Evolutionary conservation across 2,113 vertebrate species (phyloP).

Genomic region (Gobio gobio): DNA sequence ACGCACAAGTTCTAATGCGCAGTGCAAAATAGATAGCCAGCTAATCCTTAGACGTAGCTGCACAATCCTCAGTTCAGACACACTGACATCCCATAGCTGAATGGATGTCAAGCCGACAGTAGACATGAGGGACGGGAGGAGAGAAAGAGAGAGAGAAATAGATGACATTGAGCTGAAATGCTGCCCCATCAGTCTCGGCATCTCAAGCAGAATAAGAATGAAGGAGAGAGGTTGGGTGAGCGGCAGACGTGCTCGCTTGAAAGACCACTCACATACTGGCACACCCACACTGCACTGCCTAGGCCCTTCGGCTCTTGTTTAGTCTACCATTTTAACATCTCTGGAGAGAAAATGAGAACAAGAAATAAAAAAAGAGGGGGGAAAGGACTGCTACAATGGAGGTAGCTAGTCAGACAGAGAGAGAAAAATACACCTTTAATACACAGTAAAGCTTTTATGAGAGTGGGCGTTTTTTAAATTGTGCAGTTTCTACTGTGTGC

Average conservation of each 20-base stretch:
- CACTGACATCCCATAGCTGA: conserved; percentile 10
- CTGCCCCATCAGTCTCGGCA: conserved; percentile 2
- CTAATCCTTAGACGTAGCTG: conserved; percentile 23
- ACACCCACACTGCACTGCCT: conserved; percentile 28
- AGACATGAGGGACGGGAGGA: conserved; percentile 4
- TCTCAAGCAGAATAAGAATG: conserved; percentile 44
- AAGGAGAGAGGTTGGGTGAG: conserved; percentile 7
- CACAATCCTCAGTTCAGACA: conserved; percentile 29
- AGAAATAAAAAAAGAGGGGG: background rate
- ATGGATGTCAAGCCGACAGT: conserved; percentile 16
- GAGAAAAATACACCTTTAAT: background rate
- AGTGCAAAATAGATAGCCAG: conserved; percentile 14
- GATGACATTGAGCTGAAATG: conserved; percentile 24
- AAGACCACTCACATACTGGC: conserved; percentile 30
- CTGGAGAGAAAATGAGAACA: conserved; percentile 16
- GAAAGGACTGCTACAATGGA: background rate
- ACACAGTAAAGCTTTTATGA: background rate
- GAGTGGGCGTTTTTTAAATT: background rate
- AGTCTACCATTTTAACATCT: conserved; percentile 40
- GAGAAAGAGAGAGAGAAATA: background rate
- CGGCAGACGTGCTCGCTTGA: background rate
- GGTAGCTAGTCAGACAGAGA: background rate
- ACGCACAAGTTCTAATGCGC: conserved; percentile 2
- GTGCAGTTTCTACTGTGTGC: background rate
- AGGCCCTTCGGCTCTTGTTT: conserved; percentile 29